These are phyloP conservation scores for Myotis planiceps DNA, from an alignment of 2,797 vertebrate species.

Conservation along the genomic window DNA sequence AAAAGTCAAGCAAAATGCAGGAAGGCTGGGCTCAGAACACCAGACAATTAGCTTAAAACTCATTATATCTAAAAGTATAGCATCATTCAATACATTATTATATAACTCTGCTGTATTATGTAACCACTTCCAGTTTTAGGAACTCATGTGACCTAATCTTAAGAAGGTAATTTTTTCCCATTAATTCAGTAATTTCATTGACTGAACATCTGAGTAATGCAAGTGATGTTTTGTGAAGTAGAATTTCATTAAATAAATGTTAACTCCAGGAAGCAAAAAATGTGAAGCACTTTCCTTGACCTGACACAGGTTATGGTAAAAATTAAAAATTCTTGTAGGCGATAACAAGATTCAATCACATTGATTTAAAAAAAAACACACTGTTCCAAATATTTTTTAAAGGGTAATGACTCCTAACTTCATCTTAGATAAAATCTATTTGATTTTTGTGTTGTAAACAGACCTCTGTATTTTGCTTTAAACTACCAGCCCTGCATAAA, in stretches of 20 bases:
- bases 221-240: constrained; percentile 64
- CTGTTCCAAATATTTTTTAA: background rate
- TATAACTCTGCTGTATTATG: constrained; percentile 59
- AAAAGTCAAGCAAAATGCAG: background rate
- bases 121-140: constrained; percentile 62
- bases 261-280: constrained; percentile 63
- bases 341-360: constrained; percentile 11
- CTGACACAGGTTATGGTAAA: constrained; percentile 29
- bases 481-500: background rate
- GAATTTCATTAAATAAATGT: constrained; percentile 72
- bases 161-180: constrained; percentile 69
- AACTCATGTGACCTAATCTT: constrained; percentile 64
- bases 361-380: background rate
- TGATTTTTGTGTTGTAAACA: background rate
- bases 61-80: constrained; percentile 23
- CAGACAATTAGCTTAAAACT: constrained; percentile 8
- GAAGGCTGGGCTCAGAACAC: background rate
- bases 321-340: constrained; percentile 28
- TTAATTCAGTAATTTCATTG: constrained; percentile 78
- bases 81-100: constrained; percentile 46
- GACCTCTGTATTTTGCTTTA: background rate
- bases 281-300: constrained; percentile 35
- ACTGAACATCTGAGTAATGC: constrained; percentile 74
- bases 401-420: background rate
- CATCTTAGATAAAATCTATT: background rate